These are phyloP conservation scores for Cyrtorhinus lividipennis DNA, from an alignment of 1,140 invertebrate species.

Conservation along the genomic window DNA sequence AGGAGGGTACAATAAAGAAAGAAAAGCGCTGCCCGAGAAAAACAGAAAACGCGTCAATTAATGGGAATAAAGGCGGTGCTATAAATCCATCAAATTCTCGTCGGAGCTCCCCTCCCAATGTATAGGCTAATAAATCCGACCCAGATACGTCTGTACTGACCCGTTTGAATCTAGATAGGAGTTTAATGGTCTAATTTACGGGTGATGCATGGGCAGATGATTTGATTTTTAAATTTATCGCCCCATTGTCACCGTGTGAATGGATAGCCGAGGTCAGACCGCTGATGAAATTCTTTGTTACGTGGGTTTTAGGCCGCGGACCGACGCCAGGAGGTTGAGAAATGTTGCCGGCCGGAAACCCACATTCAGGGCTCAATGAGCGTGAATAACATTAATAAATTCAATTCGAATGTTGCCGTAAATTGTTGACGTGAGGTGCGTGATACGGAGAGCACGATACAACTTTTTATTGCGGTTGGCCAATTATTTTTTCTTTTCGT, in stretches of 20 bases:
- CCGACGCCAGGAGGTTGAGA: background rate
- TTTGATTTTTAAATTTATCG: slow-evolving; percentile 9
- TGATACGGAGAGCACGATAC: no score
- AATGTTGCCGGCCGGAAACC: background rate
- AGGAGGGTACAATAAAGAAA: background rate
- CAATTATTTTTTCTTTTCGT: no score
- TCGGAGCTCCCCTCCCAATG: background rate
- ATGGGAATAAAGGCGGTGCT: background rate
- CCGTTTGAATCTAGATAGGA: slow-evolving; percentile 3
- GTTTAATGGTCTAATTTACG: slow-evolving; percentile 10
- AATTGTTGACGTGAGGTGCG: no score
- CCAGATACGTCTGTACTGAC: slow-evolving; percentile 7
- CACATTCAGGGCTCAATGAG: background rate
- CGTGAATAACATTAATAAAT: background rate
- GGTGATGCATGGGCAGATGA: slow-evolving; percentile 9
- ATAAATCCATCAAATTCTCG: background rate
- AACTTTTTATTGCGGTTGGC: no score
- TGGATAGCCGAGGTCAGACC: slow-evolving; percentile 3
- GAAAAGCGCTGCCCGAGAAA: background rate
- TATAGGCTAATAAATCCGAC: background rate
- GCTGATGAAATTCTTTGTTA: slow-evolving; percentile 6
- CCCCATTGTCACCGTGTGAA: slow-evolving; percentile 5
- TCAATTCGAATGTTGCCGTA: background rate
- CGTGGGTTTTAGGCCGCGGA: background rate
- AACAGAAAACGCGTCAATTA: slow-evolving; percentile 8